A percentile compares a stretch with the other conserved stretches of the same genome.
Evolutionary conservation across 2,888 invertebrate species (phyloP).

Genomic region (Cyclophora punctaria): DNA sequence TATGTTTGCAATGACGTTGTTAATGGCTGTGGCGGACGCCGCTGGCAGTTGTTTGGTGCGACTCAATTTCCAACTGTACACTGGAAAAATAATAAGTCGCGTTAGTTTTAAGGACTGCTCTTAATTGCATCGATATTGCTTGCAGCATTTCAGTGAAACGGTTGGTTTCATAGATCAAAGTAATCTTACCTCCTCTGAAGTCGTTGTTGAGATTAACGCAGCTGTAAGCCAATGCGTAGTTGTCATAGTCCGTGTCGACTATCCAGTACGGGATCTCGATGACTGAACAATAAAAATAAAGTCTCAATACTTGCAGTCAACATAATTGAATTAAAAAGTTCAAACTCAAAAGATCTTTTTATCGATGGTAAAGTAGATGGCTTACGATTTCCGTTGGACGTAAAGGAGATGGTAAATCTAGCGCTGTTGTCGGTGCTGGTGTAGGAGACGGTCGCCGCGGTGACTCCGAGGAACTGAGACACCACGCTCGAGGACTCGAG

Average conservation of each 20-base stretch:
- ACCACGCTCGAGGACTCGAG: constrained; percentile 25
- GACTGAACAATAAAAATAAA: constrained; percentile 24
- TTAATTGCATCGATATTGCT: no score
- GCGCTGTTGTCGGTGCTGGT: constrained; percentile 13
- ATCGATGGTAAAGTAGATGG: no score
- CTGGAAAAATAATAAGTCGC: constrained; percentile 19
- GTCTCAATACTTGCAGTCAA: neutral
- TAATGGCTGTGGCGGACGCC: constrained; percentile 26
- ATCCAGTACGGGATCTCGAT: constrained; percentile 40
- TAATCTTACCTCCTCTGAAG: constrained; percentile 30
- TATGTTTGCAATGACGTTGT: constrained; percentile 28
- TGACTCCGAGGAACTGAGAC: constrained; percentile 18
- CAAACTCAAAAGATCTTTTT: neutral
- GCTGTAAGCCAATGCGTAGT: constrained; percentile 77
- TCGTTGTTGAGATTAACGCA: constrained; percentile 53
- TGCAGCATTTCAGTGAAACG: neutral
- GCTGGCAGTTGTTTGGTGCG: constrained; percentile 29
- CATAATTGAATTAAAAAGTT: neutral
- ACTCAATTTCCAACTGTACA: constrained; percentile 57
- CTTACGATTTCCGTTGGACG: constrained; percentile 15
- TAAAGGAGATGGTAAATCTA: constrained; percentile 12
- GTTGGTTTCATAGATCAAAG: no score
- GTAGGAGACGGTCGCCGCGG: constrained; percentile 16
- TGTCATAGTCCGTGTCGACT: constrained; percentile 73
- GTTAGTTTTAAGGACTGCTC: no score